phyloP scores from a whole-genome alignment of 2,888 invertebrate species.

The Hirudinaria manillensis region DNA sequence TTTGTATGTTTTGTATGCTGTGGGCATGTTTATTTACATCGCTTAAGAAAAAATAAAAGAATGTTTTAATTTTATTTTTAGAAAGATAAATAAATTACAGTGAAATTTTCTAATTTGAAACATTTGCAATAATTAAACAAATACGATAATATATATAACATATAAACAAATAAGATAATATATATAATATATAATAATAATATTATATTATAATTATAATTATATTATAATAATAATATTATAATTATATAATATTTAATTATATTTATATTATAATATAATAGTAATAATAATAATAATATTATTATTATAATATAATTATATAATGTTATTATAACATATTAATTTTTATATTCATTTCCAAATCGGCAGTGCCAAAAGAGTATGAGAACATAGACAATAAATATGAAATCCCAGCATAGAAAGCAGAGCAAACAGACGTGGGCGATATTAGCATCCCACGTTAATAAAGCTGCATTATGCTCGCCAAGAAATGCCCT shows the following conservation, averaged over 20 bases:
- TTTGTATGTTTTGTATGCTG: too few relatives aligned
- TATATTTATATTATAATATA: too few relatives aligned
- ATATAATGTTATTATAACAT: not conserved
- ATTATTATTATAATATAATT: not conserved
- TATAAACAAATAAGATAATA: not conserved
- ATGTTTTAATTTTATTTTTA: too few relatives aligned
- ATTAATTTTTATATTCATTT: too few relatives aligned
- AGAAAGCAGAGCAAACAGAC: not conserved
- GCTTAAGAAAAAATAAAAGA: too few relatives aligned
- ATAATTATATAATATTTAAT: too few relatives aligned
- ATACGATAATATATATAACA: not conserved
- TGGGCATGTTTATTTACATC: too few relatives aligned
- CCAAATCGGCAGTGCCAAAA: not conserved
- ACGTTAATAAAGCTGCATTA: slow-evolving; percentile 25
- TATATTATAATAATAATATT: too few relatives aligned
- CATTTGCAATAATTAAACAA: too few relatives aligned
- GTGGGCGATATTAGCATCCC: slow-evolving; percentile 22
- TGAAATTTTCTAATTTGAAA: too few relatives aligned
- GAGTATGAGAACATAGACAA: slow-evolving; percentile 6
- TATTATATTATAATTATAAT: too few relatives aligned
- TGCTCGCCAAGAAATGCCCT: slow-evolving; percentile 10
- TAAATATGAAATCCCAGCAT: not conserved
- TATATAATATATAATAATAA: not conserved
- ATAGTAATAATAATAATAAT: not conserved
- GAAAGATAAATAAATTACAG: too few relatives aligned